Base-by-base conservation (phyloP, 2,888 invertebrate genomes). In the Cheilosia variabilis region DNA sequence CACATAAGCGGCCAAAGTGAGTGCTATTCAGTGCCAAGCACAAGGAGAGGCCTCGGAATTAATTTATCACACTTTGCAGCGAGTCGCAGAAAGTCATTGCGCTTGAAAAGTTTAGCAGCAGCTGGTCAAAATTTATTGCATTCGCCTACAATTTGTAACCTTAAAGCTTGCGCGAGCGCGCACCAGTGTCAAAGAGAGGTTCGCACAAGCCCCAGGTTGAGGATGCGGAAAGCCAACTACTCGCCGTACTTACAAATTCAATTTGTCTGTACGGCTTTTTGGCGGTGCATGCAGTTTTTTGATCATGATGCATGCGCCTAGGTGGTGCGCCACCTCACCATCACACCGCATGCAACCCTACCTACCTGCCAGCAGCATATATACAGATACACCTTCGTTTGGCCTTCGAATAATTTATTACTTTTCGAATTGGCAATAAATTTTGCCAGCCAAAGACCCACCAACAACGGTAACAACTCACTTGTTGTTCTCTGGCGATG, bases 391-490 rank as follows among this genome's bases (percentile, higher is more conserved):
- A 50, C 55, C 63, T 82, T 82, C 65, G 63, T 81, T 76, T 81
- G 86, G 86, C 86, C 86, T 86, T 81, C 86, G 86, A 76, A 72
- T 86, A 81, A 81, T 86, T 86, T 81, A 86, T 81, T 76, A 72
- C 86, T 68, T 77, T 86, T 81, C 72, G 81, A 86, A 86, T 86
- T 86, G 86, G 86, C 77, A 76, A 86, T 86, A 81, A 86, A 86
- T 86, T 77, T 52, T 81, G 65, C 15, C 66, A 72, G 72, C 68
- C 71, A 60, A 47, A 80, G 80, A 80, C 75, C 84, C 80, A 80
- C 75, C 84, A 86, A 62, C 81, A 81, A 81, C 66, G 81, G 86
- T 86, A 86, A 86, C 86, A 86, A 72, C 86, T 86, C 72, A 86
- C 81, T 86, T 72, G 72, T 68, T 62, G 57, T 69, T 73, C 55